These are phyloP conservation scores for Acanthosepion esculentum DNA, from an alignment of 2,888 invertebrate species.

Conservation along the genomic window DNA sequence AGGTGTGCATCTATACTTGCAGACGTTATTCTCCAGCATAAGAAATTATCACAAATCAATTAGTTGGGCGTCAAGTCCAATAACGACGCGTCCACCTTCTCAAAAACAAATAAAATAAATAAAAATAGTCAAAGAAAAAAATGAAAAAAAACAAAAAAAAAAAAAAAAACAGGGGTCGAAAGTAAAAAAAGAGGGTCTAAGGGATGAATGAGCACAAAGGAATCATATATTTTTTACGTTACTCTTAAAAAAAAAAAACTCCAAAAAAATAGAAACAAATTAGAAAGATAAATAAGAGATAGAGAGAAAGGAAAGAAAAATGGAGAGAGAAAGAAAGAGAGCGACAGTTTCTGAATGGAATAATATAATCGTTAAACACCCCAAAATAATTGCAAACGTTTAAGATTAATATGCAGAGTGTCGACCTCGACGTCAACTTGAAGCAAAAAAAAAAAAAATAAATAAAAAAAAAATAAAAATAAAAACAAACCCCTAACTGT, in stretches of 20 bases:
- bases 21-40: not conserved
- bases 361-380: no score
- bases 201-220: not conserved
- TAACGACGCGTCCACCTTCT: not conserved
- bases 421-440: no score
- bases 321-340: no score
- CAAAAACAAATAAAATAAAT: not conserved
- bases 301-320: not conserved
- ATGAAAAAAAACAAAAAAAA: no score
- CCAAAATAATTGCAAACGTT: no score
- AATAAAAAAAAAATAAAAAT: no score
- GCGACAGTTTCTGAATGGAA: no score
- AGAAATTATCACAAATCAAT: not conserved
- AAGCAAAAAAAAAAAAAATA: no score
- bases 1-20: not conserved
- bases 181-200: not conserved
- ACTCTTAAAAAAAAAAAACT: not conserved
- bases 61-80: not conserved
- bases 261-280: not conserved
- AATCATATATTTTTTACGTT: not conserved
- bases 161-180: not conserved
- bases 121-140: not conserved
- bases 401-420: no score
- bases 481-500: no score
- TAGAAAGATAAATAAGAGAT: not conserved